Conservation (phyloP, 2,113 vertebrate genomes). For the Psilopsiagon aymara region DNA sequence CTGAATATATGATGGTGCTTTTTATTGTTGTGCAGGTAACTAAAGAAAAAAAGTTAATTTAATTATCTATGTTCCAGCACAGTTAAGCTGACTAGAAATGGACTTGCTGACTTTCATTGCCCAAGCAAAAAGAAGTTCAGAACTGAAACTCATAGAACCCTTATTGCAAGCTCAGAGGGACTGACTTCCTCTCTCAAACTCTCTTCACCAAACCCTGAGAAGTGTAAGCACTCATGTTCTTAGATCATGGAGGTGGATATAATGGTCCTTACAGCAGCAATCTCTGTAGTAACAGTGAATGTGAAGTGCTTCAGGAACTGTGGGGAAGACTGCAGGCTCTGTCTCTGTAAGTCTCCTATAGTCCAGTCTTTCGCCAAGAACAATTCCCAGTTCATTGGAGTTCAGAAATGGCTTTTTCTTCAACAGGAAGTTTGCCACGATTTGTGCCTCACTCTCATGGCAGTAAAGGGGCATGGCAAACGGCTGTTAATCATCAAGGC, state of each 20-base stretch:
- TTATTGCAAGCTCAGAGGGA: background rate
- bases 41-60: background rate
- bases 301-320: background rate
- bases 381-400: background rate
- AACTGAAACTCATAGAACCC: background rate
- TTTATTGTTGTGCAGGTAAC: background rate
- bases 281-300: background rate
- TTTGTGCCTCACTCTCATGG: background rate
- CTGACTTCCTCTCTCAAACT: background rate
- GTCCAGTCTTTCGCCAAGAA: background rate
- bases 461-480: background rate
- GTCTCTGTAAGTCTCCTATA: background rate
- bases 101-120: background rate
- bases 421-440: background rate
- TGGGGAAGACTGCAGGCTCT: background rate
- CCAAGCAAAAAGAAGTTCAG: background rate
- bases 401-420: background rate
- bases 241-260: background rate
- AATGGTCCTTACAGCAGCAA: background rate
- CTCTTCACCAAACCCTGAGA: background rate
- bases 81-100: background rate
- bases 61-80: background rate
- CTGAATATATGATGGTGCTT: background rate
- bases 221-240: background rate
- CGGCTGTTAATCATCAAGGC: background rate